phyloP scores from a whole-genome alignment of 2,113 vertebrate genomes.

The Periophthalmus modestus region DNA sequence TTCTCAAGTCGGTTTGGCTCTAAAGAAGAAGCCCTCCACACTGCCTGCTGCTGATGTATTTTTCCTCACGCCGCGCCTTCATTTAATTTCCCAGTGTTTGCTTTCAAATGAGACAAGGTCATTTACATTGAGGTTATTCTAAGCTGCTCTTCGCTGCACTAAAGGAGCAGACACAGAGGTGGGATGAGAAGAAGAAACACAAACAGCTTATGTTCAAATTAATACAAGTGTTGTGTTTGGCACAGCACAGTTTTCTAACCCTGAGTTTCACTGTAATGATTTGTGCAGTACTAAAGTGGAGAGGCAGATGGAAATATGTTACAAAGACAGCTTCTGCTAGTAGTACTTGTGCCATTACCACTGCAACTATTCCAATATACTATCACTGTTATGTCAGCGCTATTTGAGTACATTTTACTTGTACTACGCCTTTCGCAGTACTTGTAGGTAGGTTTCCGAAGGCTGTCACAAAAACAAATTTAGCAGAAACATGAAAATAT shows the following conservation, averaged over 20 bases:
- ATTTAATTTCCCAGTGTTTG: slow-evolving; percentile 76
- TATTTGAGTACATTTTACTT: too few relatives aligned
- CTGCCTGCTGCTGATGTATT: slow-evolving; percentile 11
- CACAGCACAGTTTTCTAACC: slow-evolving; percentile 9
- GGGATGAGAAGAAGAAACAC: slow-evolving; percentile 25
- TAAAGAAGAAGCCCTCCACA: slow-evolving; percentile 28
- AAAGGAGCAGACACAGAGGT: slow-evolving; percentile 27
- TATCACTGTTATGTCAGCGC: too few relatives aligned
- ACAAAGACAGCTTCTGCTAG: neutral
- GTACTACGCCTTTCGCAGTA: too few relatives aligned
- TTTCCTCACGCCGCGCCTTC: slow-evolving; percentile 40
- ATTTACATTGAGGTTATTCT: slow-evolving; percentile 70
- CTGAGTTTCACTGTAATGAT: slow-evolving; percentile 29
- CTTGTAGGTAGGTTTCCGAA: too few relatives aligned
- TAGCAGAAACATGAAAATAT: too few relatives aligned
- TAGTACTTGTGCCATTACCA: neutral
- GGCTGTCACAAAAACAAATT: too few relatives aligned
- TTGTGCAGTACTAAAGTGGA: slow-evolving; percentile 28
- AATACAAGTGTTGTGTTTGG: slow-evolving; percentile 33
- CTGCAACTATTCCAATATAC: neutral
- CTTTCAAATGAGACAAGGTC: slow-evolving; percentile 64
- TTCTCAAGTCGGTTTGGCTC: slow-evolving; percentile 20
- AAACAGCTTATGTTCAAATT: neutral
- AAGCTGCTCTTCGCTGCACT: slow-evolving; percentile 40
- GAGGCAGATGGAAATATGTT: neutral